Percentiles rank a stretch among this genome's conserved stretches.
phyloP scores from a whole-genome alignment of 2,888 invertebrate species.

The Noctua janthe region DNA sequence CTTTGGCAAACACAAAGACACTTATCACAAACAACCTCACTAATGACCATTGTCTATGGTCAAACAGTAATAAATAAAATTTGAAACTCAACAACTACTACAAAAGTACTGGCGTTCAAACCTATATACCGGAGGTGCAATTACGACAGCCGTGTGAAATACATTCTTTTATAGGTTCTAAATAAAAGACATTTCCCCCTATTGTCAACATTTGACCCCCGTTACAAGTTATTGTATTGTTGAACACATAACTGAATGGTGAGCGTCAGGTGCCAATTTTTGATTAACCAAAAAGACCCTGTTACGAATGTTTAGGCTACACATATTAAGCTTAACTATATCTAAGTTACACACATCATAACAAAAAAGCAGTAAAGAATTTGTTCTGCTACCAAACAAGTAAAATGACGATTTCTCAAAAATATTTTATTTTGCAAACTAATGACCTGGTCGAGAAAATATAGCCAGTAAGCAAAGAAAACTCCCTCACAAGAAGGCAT shows the following conservation, averaged over 20 bases:
- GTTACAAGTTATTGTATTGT: conserved; percentile 70
- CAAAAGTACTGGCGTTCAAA: conserved; percentile 80
- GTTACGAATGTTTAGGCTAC: conserved; percentile 76
- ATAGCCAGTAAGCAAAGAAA: conserved; percentile 51
- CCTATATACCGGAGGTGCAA: conserved; percentile 68
- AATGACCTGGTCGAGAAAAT: conserved; percentile 32
- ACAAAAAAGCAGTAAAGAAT: conserved; percentile 63
- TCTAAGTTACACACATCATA: conserved; percentile 73
- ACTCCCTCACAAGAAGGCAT: conserved; percentile 24
- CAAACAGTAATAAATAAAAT: conserved; percentile 78
- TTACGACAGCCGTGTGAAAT: conserved; percentile 76
- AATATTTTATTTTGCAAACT: conserved; percentile 50
- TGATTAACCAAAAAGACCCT: conserved; percentile 86
- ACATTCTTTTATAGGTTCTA: conserved; percentile 79
- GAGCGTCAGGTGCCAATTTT: conserved; percentile 81
- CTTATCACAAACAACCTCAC: conserved; percentile 75
- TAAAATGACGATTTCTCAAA: conserved; percentile 38
- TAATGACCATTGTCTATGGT: conserved; percentile 68
- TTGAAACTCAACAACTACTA: conserved; percentile 74
- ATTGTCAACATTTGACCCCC: conserved; percentile 72
- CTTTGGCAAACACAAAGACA: conserved; percentile 85
- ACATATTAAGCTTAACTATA: conserved; percentile 73
- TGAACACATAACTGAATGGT: conserved; percentile 75
- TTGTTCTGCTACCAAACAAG: conserved; percentile 54
- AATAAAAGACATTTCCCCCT: conserved; percentile 83